Percentiles rank a stretch among this genome's conserved stretches.
phyloP scores from a whole-genome alignment of 2,888 invertebrate species.

The Trachelus tabidus region DNA sequence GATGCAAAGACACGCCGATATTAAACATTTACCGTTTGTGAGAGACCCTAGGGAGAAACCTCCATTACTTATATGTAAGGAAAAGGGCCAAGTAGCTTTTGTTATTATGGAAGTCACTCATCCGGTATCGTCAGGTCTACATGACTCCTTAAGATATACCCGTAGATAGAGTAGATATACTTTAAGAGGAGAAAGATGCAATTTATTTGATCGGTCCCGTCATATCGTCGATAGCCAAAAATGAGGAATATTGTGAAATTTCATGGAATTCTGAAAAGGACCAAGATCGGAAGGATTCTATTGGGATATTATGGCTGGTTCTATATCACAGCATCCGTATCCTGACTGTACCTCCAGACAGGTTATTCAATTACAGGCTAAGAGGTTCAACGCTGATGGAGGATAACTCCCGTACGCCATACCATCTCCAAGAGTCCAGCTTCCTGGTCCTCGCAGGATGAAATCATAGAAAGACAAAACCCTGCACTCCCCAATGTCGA shows the following conservation, averaged over 20 bases:
- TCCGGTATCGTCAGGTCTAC: too few relatives aligned
- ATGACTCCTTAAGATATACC: too few relatives aligned
- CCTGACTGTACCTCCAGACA: constrained; percentile 48
- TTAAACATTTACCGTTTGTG: constrained; percentile 22
- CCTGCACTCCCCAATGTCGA: constrained; percentile 16
- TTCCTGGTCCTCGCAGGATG: constrained; percentile 34
- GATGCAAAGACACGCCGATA: constrained; percentile 36
- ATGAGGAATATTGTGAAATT: too few relatives aligned
- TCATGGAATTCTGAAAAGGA: too few relatives aligned
- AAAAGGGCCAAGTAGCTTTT: too few relatives aligned
- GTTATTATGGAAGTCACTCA: too few relatives aligned
- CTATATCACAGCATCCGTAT: constrained; percentile 44
- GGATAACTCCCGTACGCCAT: constrained; percentile 36
- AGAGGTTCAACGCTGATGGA: constrained; percentile 49
- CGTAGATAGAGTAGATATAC: too few relatives aligned
- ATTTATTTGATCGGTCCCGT: too few relatives aligned
- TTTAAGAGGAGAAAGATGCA: too few relatives aligned
- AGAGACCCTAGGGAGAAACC: not conserved
- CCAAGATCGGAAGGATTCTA: too few relatives aligned
- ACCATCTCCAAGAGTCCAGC: constrained; percentile 18
- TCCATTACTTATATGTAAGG: too few relatives aligned
- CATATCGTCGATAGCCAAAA: too few relatives aligned
- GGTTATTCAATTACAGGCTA: constrained; percentile 60
- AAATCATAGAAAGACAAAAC: constrained; percentile 52
- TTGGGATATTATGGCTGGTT: not conserved